Conservation (phyloP, 2,113 vertebrate genomes). For the Jaculus jaculus region DNA sequence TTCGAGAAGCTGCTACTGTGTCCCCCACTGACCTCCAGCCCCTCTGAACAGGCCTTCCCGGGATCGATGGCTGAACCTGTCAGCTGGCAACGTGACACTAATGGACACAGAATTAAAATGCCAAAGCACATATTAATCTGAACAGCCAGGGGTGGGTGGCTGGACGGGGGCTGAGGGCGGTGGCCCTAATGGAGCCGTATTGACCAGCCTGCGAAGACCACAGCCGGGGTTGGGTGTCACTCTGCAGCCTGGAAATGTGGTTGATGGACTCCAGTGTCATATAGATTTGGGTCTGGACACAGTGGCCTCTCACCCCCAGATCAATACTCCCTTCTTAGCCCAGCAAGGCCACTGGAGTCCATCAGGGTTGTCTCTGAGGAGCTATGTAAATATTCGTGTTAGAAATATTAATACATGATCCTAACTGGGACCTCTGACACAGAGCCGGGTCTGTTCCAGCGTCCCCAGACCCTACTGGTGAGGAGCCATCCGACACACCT, state of each 20-base stretch:
- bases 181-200: slow-evolving; percentile 93
- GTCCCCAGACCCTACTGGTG: neutral
- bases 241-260: slow-evolving; percentile 82
- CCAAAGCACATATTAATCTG: slow-evolving; percentile 90
- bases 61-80: slow-evolving; percentile 90
- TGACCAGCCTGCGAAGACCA: slow-evolving; percentile 90
- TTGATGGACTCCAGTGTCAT: slow-evolving; percentile 88
- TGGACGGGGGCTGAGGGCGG: slow-evolving; percentile 85
- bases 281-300: slow-evolving; percentile 79
- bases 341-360: slow-evolving; percentile 82
- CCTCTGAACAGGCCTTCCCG: slow-evolving; percentile 79
- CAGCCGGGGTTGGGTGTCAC: slow-evolving; percentile 88
- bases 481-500: neutral
- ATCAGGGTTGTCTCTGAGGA: slow-evolving; percentile 64
- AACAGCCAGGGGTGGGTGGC: slow-evolving; percentile 80
- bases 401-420: neutral
- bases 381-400: neutral
- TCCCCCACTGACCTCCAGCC: slow-evolving; percentile 85
- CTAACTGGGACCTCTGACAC: rapidly evolving
- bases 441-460: rapidly evolving
- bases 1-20: slow-evolving; percentile 70
- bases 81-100: slow-evolving; percentile 93
- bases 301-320: slow-evolving; percentile 75
- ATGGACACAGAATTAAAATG: slow-evolving; percentile 90
- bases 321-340: slow-evolving; percentile 84